Base-by-base conservation (phyloP, 2,113 vertebrate species). In the Neolamprologus brichardi region DNA sequence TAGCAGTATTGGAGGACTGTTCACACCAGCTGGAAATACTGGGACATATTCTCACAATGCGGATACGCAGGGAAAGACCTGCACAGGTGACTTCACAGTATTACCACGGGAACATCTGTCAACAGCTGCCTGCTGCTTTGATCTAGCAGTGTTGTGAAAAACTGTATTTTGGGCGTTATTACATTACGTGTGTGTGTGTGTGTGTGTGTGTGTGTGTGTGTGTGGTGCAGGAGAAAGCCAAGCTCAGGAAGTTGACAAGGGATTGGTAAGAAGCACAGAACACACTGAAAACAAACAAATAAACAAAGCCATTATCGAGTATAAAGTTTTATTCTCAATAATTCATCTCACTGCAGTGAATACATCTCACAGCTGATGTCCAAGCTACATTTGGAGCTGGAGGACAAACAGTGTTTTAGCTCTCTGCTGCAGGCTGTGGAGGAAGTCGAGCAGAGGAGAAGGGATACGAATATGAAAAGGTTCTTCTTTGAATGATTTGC, bases 1-100 rank as follows among this genome's bases (percentile, higher is more conserved):
- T 67, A n/a, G 88, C 92, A n/a, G 88, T 82, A 4, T 46, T 94
- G 28, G 90, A 93, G 67, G 89, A 92, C 64, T 93, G 88, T n/a
- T 79, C 78, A 15, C 64, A 87, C 30, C 87, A 91, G 80, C n/a
- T 95, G 88, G 82, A 84, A 72, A 64, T 93, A 32, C 32, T 94
- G 84, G 80, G 51, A 54, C 78, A 87, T 18, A 39, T n/a, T 5
- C 30, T 94, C 30, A 53, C 44, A 2, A 72, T 88, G 46, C 80
- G 88, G 67, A 64, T 86, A 6, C 11, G n/a, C 37, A 79, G 30
- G 39, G 53, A 84, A 37, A 49, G 3, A 37, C 30, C 32, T 5
- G 77, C n/a, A 67, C 79, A 88, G 88, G 91, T 93, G 34, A 85
- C 6, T 3, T 28, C 23, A 37, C 81, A 18, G 86, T 51, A 15